A percentile compares a stretch with the other conserved stretches of the same genome.
These are phyloP conservation scores for Haemorhous mexicanus DNA, from an alignment of 2,113 vertebrate species.

Conservation along the genomic window DNA sequence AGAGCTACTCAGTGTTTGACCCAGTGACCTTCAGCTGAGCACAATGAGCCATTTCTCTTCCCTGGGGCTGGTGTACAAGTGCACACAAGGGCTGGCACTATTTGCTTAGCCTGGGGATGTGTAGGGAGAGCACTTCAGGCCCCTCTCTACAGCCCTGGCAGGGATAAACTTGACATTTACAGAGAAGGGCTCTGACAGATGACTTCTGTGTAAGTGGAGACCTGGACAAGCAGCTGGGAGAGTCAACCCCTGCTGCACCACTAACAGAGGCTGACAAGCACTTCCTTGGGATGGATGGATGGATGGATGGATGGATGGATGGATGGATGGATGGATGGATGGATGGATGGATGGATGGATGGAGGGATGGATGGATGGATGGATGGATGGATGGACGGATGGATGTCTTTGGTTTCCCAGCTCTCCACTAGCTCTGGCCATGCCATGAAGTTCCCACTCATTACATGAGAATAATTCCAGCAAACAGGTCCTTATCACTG, in stretches of 20 bases:
- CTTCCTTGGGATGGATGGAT: background rate
- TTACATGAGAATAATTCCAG: background rate
- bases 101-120: background rate
- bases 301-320: background rate
- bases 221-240: background rate
- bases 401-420: background rate
- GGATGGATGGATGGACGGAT: background rate
- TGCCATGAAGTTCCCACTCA: background rate
- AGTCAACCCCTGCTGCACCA: background rate
- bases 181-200: background rate
- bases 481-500: background rate
- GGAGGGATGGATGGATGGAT: background rate
- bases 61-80: background rate
- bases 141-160: background rate
- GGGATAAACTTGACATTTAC: background rate
- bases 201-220: background rate
- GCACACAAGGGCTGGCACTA: background rate
- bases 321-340: background rate
- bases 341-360: background rate
- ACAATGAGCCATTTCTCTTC: slow-evolving; percentile 33
- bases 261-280: background rate
- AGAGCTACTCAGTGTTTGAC: slow-evolving; percentile 24
- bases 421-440: background rate
- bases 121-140: background rate
- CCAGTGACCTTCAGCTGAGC: slow-evolving; percentile 25